phyloP scores from a whole-genome alignment of 2,113 vertebrate genomes.

The zebrafish (Danio rerio) region GRCz12tu NC_133183.1:43640501-43641000 shows the following conservation, averaged over 20 bases:
- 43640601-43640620: neutral
- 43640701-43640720: neutral
- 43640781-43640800: too few species aligned
- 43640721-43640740: too few species aligned
- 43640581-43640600: neutral
- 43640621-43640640: neutral
- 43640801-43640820: too few species aligned
- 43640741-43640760: too few species aligned
- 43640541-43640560: neutral
- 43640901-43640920: too few species aligned
- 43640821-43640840: neutral
- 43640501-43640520: slow-evolving; percentile 12
- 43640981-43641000: too few species aligned
- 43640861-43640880: neutral
- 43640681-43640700: neutral
- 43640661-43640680: too few species aligned
- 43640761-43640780: too few species aligned
- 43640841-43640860: neutral
- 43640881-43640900: neutral
- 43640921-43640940: too few species aligned
- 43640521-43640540: neutral
- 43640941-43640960: too few species aligned
- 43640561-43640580: neutral
- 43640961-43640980: too few species aligned
- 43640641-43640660: too few species aligned